Conservation (phyloP, 2,888 invertebrate species). For the Lycaena phlaeas region DNA sequence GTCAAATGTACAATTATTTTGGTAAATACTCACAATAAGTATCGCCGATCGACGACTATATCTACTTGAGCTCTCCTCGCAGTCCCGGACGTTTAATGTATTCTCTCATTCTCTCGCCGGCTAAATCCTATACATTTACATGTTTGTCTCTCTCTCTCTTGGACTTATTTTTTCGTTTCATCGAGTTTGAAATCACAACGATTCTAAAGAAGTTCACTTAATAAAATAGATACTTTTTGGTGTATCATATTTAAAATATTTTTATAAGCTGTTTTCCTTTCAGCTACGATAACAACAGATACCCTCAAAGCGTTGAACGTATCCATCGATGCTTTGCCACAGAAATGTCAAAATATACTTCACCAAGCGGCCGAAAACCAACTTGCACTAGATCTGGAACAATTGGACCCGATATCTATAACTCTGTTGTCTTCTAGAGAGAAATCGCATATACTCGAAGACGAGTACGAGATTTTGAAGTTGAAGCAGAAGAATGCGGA, state of each 20-base stretch:
- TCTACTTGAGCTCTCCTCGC: too few relatives aligned
- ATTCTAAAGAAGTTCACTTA: too few relatives aligned
- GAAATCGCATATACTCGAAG: constrained; percentile 33
- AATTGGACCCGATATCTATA: constrained; percentile 41
- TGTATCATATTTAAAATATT: neutral
- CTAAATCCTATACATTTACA: too few relatives aligned
- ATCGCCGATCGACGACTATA: too few relatives aligned
- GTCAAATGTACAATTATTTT: too few relatives aligned
- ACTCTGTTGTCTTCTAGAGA: constrained; percentile 37
- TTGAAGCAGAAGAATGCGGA: constrained; percentile 45
- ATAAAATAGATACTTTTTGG: neutral
- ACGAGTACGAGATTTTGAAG: constrained; percentile 50
- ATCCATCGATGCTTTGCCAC: constrained; percentile 42
- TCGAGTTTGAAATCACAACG: too few relatives aligned
- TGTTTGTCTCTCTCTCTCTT: too few relatives aligned
- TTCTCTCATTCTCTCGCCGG: too few relatives aligned
- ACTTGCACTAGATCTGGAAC: constrained; percentile 26
- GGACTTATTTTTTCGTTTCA: too few relatives aligned
- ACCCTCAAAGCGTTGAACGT: constrained; percentile 42
- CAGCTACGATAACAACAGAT: constrained; percentile 40
- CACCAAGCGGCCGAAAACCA: constrained; percentile 31
- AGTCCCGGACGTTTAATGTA: too few relatives aligned
- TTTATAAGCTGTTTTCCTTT: constrained; percentile 1
- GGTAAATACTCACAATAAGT: too few relatives aligned
- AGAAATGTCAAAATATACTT: constrained; percentile 42